These are phyloP conservation scores for Onthophagus sagittarius DNA, from an alignment of 2,888 invertebrate genomes.

Conservation along the genomic window DNA sequence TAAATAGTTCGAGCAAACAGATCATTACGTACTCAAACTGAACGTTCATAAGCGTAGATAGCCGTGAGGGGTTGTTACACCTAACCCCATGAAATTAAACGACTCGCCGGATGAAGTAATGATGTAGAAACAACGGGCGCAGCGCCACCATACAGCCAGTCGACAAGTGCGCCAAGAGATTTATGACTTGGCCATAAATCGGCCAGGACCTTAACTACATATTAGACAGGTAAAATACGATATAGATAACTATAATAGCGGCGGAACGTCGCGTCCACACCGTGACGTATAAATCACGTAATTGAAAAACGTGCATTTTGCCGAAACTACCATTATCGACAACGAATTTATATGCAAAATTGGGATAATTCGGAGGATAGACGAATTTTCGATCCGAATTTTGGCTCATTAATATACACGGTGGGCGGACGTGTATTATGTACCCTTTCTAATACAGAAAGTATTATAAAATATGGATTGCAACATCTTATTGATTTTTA, in stretches of 20 bases:
- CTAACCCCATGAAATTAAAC: not conserved
- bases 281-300: conserved; percentile 34
- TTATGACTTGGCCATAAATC: conserved; percentile 34
- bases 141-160: conserved; percentile 1
- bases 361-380: not conserved
- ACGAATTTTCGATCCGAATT: not conserved
- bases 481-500: too few species aligned
- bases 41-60: not conserved
- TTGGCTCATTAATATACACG: not conserved
- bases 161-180: conserved; percentile 32
- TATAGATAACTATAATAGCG: conserved; percentile 32
- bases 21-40: not conserved
- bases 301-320: conserved; percentile 31
- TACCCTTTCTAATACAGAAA: not conserved
- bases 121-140: not conserved
- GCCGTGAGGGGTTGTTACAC: not conserved
- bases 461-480: too few species aligned
- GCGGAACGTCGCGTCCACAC: conserved; percentile 27
- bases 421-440: not conserved
- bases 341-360: not conserved
- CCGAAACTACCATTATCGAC: not conserved
- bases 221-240: conserved; percentile 37
- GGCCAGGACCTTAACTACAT: conserved; percentile 33
- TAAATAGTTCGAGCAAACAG: not conserved
- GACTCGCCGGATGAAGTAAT: not conserved